Evolutionary conservation across 1,140 invertebrate species (phyloP), one percentile per base, ranked within the genome.

Genomic region (Apocrypta bakeri): DNA sequence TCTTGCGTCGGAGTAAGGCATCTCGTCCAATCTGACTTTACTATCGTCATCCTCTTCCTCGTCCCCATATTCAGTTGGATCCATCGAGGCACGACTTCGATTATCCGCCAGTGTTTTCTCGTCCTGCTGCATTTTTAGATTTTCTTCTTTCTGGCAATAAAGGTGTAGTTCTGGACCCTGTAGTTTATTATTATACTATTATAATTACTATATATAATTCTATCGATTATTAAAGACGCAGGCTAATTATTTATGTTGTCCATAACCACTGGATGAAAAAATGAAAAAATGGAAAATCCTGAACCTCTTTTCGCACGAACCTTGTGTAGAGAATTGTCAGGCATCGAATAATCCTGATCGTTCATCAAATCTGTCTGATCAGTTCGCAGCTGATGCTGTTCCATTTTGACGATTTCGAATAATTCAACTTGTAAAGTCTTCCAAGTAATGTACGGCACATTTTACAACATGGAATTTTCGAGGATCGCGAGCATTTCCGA

Each of bases 51-150:
- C 56, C 56, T 82, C 74, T 12, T 86, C 75, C 29, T 85, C 84
- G n/a, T 87, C 86, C 14, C 85, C 84, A 14, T 86, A 87, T 21
- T 87, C 83, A 0, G 79, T 37, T 3, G 81, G 40, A 33, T 71
- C 83, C 7, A 74, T 33, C 24, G 42, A 78, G 31, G 56, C 84
- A 12, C 84, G 79, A 64, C 85, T 83, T 85, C 66, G 83, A 71
- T 74, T 84, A 24, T 85, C 85, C 24, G 82, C 40, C 21, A 56
- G 68, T 14, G 69, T 85, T 81, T 84, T 84, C 8, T 84, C 81
- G 21, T 37, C 37, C 63, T 42, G 68, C 75, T 85, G 81, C 21
- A 66, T 71, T n/a, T 74, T 61, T 73, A 61, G 11, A 48, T 79
- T 40, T n/a, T 80, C 68, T 21, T 78, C 9, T 12, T 31, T 14